A percentile compares a stretch with the other conserved stretches of the same genome.
Evolutionary conservation across 2,113 vertebrate genomes (phyloP).

Genomic region (Phylloscopus trochiloides): DNA sequence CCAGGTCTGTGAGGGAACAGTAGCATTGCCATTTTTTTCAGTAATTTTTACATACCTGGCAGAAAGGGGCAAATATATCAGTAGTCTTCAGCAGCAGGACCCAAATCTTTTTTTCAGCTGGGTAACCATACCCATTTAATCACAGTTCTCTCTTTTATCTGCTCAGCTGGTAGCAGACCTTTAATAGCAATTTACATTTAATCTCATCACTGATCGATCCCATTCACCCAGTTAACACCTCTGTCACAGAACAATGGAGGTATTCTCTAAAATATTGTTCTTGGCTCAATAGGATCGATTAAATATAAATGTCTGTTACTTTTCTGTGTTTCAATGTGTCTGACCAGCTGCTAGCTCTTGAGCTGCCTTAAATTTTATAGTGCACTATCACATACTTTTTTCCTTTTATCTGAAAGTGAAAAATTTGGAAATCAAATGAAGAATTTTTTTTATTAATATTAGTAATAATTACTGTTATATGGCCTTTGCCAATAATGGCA

Average conservation of each 20-base stretch:
- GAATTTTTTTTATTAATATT: not conserved
- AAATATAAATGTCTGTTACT: constrained; percentile 25
- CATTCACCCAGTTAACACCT: constrained; percentile 29
- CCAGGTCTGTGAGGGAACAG: not conserved
- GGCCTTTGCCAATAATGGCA: not conserved
- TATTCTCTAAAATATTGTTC: constrained; percentile 51
- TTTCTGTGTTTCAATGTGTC: not conserved
- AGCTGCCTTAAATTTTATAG: not conserved
- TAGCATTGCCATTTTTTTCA: not conserved
- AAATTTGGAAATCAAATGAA: not conserved
- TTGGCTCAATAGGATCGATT: constrained; percentile 18
- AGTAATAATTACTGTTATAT: not conserved
- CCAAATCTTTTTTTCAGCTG: not conserved
- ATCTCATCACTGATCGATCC: constrained; percentile 31
- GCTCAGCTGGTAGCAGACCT: not conserved
- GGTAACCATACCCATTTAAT: not conserved
- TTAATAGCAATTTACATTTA: constrained; percentile 54
- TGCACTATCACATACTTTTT: not conserved
- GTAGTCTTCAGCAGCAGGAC: not conserved
- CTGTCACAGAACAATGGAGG: constrained; percentile 39
- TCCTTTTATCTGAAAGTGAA: not conserved
- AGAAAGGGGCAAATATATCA: not conserved
- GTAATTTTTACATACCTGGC: not conserved
- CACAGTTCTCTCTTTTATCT: not conserved
- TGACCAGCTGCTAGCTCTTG: not conserved